Evolutionary conservation across 2,113 vertebrate genomes (phyloP), one percentile per base, ranked within the genome.

Genomic region (Scomber colias): DNA sequence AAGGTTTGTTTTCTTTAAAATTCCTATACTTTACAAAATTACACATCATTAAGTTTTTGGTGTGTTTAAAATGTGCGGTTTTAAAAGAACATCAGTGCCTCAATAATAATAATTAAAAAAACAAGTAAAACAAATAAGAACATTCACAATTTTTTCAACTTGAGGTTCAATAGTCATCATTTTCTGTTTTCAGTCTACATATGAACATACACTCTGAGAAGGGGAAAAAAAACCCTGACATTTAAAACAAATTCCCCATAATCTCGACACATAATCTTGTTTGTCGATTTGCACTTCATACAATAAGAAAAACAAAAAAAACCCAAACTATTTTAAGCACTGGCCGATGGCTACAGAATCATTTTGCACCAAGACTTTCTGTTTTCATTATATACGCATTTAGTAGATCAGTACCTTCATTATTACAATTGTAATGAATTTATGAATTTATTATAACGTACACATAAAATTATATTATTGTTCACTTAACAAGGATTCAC

Each of bases 11-110:
- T 57, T 75, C 30, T 75, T 61, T 63, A 71, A 55, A 27, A 15
- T 40, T 56, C 56, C 31, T 70, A 31, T 13, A 63, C 55, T 68
- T 55, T 60, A 82, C 62, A 89, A 86, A 78, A 79, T 54, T 1
- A 76, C 27, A 76, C 60, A 64, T 5, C 35, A 49, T 50, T 60
- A 0, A 71, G 11, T 79, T 79, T 89, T 89, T 82, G 81, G 85
- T 76, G 80, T 77, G n/a, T 31, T 84, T 44, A 72, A 89, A 82
- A 83, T 84, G 75, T 88, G 75, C 56, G 0, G 8, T 75, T 70
- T 70, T 59, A 56, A 68, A 67, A 71, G 31, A 86, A 81, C 50
- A 68, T 27, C 8, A n/a, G 57, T 50, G 54, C 54, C 44, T 63
- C 31, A 55, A 27, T 2, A 27, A 27, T 27, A 27, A 27, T 2